Evolutionary conservation across 2,113 vertebrate species (phyloP).

Genomic region (Limnothrissa miodon): DNA sequence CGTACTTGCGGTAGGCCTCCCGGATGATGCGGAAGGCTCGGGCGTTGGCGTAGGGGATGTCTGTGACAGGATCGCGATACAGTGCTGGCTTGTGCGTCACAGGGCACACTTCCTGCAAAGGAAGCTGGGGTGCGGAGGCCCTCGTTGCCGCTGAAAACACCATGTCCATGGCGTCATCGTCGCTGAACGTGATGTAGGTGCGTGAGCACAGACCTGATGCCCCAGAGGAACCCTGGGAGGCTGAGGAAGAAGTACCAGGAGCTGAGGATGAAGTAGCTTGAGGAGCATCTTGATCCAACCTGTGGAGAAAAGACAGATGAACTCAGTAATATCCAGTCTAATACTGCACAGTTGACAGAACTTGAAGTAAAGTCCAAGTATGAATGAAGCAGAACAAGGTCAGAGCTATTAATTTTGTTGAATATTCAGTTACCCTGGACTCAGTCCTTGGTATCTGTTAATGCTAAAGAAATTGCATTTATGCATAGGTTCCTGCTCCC

Average conservation of each 20-base stretch:
- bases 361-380: too few species aligned
- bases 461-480: too few species aligned
- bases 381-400: too few species aligned
- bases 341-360: too few species aligned
- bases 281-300: slow-evolving; percentile 80
- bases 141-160: slow-evolving; percentile 69
- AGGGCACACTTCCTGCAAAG: slow-evolving; percentile 86
- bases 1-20: slow-evolving; percentile 91
- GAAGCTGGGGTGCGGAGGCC: slow-evolving; percentile 60
- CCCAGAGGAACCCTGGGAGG: slow-evolving; percentile 56
- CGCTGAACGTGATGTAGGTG: slow-evolving; percentile 90
- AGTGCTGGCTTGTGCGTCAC: slow-evolving; percentile 88
- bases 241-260: slow-evolving; percentile 27
- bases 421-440: too few species aligned
- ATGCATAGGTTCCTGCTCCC: neutral
- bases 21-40: slow-evolving; percentile 93
- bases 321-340: too few species aligned
- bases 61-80: slow-evolving; percentile 92
- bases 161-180: slow-evolving; percentile 82
- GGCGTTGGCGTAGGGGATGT: slow-evolving; percentile 88
- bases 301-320: slow-evolving; percentile 46
- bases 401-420: too few species aligned
- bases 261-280: slow-evolving; percentile 40
- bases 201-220: slow-evolving; percentile 80
- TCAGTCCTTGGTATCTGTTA: too few species aligned